Evolutionary conservation across 2,113 vertebrate species (phyloP), one percentile per base, ranked within the genome.

Genomic region (Eubucco bourcierii): DNA sequence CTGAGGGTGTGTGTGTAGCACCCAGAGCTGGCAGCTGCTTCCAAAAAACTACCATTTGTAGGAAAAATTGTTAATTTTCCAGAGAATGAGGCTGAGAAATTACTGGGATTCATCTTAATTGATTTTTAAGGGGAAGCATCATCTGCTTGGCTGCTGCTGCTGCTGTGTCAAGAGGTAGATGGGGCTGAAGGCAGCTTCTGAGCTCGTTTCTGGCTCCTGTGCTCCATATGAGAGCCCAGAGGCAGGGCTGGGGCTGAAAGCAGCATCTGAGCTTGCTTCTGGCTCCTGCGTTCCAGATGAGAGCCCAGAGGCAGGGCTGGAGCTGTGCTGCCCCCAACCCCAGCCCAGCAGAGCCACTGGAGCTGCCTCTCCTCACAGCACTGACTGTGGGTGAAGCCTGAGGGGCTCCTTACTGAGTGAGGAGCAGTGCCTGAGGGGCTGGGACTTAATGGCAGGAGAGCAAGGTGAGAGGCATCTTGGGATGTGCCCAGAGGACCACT

Each of bases 11-110:
- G 20, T 1, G 37, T 14, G n/a, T 84, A 59, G 41, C 1, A 28
- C 84, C 50, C 19, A 34, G 81, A 63, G 24, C 3, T 68, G 80
- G 55, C 55, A 82, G 3, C 41, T 5, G 3, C 44, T 73, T 77
- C 9, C 8, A 60, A 59, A 91, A 46, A 46, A 90, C 88, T 13
- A 44, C 73, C 14, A 12, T 74, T 78, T 90, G 52, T 17, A 71
- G 47, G 41, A 27, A 78, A 78, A 86, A 66, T 34, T 55, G 46
- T 84, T 83, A 46, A 78, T 93, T 93, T 92, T 71, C 86, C 65
- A 52, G 86, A 23, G 58, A 71, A 52, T 2, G 70, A 78, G n/a
- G 58, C 74, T 60, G 73, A 84, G 80, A 70, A 93, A 84, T 90
- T 66, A 76, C 83, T 70, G 86, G 56, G 56, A 83, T 59, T 66